These are phyloP conservation scores for Meta bourneti DNA, from an alignment of 2,888 invertebrate species.

Conservation along the genomic window DNA sequence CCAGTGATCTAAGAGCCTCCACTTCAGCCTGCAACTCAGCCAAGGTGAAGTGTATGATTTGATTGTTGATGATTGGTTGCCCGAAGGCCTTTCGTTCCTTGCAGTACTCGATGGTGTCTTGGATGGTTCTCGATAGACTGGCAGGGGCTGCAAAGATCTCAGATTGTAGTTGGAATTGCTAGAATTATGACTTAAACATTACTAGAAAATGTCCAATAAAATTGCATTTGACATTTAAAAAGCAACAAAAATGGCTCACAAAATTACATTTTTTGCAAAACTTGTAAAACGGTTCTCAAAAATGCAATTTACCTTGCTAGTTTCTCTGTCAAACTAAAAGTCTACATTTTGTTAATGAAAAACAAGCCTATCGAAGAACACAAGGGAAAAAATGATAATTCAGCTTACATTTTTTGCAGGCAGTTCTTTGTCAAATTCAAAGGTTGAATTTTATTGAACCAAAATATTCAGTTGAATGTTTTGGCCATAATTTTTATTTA, in stretches of 20 bases:
- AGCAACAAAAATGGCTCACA: too few species aligned
- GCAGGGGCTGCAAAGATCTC: slow-evolving; percentile 10
- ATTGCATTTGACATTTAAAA: neutral
- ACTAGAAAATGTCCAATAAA: neutral
- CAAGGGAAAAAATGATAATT: too few species aligned
- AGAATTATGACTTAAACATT: neutral
- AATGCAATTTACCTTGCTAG: neutral
- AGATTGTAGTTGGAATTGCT: too few species aligned
- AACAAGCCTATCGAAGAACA: too few species aligned
- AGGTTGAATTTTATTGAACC: too few species aligned
- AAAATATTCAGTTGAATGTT: too few species aligned
- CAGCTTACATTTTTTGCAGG: too few species aligned
- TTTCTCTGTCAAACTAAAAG: neutral
- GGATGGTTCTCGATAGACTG: slow-evolving; percentile 78
- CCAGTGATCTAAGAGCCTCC: slow-evolving; percentile 82
- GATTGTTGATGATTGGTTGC: slow-evolving; percentile 81
- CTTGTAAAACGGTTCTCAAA: neutral
- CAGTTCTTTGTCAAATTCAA: too few species aligned
- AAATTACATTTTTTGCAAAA: neutral
- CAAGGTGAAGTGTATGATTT: slow-evolving; percentile 83
- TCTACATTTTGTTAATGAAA: too few species aligned
- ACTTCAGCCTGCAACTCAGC: slow-evolving; percentile 83
- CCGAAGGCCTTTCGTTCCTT: slow-evolving; percentile 82
- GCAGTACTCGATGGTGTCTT: slow-evolving; percentile 82
- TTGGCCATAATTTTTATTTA: too few species aligned